Evolutionary conservation across 2,113 vertebrate genomes (phyloP).

Genomic region (Nipponia nippon): DNA sequence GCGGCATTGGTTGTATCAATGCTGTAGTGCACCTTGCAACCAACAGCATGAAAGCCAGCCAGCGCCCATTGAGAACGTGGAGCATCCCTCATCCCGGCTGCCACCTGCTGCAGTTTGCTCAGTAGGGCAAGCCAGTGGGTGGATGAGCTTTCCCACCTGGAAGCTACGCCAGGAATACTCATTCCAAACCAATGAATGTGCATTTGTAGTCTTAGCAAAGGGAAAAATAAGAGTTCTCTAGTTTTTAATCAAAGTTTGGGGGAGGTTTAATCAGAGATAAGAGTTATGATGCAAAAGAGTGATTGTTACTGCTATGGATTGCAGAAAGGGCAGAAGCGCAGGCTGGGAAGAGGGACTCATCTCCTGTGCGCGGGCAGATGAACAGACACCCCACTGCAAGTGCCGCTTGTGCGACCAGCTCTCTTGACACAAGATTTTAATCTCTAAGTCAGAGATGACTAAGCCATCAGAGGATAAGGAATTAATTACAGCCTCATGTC

Average conservation of each 20-base stretch:
- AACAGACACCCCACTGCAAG: not conserved
- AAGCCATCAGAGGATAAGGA: not conserved
- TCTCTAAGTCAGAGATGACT: not conserved
- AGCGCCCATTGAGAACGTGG: not conserved
- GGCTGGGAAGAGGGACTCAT: not conserved
- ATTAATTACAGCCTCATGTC: not conserved
- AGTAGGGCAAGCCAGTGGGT: not conserved
- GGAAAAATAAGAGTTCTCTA: not conserved
- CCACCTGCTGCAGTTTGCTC: not conserved
- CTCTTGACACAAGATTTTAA: not conserved
- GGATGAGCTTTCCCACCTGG: not conserved
- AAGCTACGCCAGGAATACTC: not conserved
- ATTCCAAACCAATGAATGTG: not conserved
- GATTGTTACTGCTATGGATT: not conserved
- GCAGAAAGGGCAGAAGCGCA: not conserved
- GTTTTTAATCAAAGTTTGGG: not conserved
- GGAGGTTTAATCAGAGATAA: not conserved
- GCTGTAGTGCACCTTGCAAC: not conserved
- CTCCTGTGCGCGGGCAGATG: not conserved
- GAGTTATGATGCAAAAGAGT: not conserved
- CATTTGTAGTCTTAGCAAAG: not conserved
- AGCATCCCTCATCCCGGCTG: not conserved
- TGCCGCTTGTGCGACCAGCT: not conserved
- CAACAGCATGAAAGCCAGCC: not conserved
- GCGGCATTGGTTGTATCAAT: not conserved